Conservation (phyloP, 2,113 vertebrate genomes). For the Camarhynchus parvulus region DNA sequence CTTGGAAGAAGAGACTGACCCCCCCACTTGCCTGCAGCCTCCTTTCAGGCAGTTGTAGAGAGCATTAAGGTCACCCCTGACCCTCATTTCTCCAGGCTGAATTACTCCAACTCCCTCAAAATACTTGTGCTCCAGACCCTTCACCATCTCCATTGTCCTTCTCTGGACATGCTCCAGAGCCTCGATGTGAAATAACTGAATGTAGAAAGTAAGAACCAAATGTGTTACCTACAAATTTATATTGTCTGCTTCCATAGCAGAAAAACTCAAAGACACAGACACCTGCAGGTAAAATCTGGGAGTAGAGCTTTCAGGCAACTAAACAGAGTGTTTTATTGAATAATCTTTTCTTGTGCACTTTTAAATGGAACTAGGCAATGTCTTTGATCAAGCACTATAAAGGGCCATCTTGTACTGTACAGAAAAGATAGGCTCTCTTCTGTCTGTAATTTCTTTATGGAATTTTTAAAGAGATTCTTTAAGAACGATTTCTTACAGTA, state of each 20-base stretch:
- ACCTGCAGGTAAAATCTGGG: background rate
- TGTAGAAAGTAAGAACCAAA: background rate
- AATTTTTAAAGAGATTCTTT: background rate
- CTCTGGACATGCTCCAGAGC: fast-evolving
- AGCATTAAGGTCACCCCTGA: background rate
- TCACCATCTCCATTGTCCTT: background rate
- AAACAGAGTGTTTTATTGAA: background rate
- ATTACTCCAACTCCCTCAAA: background rate
- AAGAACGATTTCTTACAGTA: background rate
- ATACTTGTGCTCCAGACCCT: background rate
- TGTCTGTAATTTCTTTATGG: background rate
- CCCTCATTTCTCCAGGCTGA: background rate
- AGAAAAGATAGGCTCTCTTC: background rate
- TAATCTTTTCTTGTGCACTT: background rate
- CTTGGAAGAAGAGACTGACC: background rate
- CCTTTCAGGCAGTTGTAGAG: background rate
- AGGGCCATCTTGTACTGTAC: background rate
- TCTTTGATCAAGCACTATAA: background rate
- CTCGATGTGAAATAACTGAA: background rate
- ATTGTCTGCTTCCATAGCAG: background rate
- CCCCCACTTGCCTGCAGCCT: background rate
- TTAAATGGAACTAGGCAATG: background rate
- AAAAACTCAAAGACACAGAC: background rate
- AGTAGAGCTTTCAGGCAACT: background rate
- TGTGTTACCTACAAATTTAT: background rate